These are phyloP conservation scores for Stichodactyla helianthus DNA, from an alignment of 64 coral and sea anemone genomes.

Conservation along the genomic window DNA sequence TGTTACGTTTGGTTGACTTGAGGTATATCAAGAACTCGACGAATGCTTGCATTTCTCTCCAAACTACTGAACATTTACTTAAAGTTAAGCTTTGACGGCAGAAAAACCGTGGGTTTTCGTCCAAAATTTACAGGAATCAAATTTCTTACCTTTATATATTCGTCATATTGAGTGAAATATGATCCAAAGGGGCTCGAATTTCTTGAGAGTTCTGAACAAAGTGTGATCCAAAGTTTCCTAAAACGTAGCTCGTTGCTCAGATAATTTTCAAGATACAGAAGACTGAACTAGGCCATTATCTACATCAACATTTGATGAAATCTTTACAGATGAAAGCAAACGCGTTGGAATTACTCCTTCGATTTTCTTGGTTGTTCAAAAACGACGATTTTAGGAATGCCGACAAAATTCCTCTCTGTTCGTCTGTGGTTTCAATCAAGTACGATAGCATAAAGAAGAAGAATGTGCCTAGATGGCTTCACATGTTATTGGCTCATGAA, in stretches of 20 bases:
- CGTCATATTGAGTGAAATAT: conserved; percentile 1
- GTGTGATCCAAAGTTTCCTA: background rate
- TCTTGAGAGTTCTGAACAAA: background rate
- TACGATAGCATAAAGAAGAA: background rate
- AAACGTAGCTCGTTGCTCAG: background rate
- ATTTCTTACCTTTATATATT: background rate
- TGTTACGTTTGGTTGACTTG: background rate
- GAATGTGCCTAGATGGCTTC: conserved; percentile 5
- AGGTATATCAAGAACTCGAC: conserved; percentile 4
- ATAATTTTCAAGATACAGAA: background rate
- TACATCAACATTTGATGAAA: background rate
- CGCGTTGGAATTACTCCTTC: background rate
- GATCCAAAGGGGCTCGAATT: background rate
- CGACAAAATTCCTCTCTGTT: background rate
- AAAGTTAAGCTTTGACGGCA: background rate
- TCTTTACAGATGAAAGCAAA: background rate
- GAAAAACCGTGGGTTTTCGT: background rate
- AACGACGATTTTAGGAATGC: background rate
- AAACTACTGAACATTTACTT: background rate
- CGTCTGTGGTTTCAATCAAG: background rate
- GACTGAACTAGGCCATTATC: background rate
- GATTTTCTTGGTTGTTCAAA: background rate
- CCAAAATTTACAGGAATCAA: background rate
- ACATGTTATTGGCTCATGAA: conserved; percentile 12
- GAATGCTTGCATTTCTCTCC: background rate